Base-by-base conservation (phyloP, 1,140 invertebrate species). In the Euborellia annulipes region DNA sequence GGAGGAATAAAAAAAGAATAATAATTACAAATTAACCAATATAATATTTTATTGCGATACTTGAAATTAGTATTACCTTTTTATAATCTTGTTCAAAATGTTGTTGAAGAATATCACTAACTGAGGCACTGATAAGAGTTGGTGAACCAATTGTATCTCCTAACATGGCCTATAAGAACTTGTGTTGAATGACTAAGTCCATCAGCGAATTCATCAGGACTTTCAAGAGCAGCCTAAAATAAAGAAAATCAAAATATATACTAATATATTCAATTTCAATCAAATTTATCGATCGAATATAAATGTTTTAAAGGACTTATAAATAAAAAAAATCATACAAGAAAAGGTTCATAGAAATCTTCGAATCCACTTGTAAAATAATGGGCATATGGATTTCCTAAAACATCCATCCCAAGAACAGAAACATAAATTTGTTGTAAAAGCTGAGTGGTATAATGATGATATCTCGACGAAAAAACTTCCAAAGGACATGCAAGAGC, bases 401-500 rank as follows among this genome's bases (percentile, higher is more conserved):
- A 73, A 2, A 94, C 85, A 58, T 92, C 88, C 18, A 91, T 66
- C 0, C 87, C 88, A 9, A 92, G 64, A 0, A 94, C 79, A 19
- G 92, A 65, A 3, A 91, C 84, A 58, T 93, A 89, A 60, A 90
- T 78, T 63, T 94, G 89, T 60, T 90, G 89, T 41, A 90, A 71
- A 41, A 85, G 72, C 64, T 90, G 76, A 14, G 74, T 70, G 43
- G 70, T 70, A 58, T 87, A 90, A 63, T 86, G 83, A 9, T 69
- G 66, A 18, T 69, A 73, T 32, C 82, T 70, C 49, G 79, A 71
- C 8, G 63, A 59, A 23, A 72, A 51, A 16, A 87, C 62, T 46
- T 76, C 67, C 3, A 64, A 57, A 21, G 70, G 60, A 23, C 71
- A 75, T 46, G 78, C 68, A 19, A 80, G 76, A 8, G 68, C 63